These are phyloP conservation scores for Doris montereyensis DNA, from an alignment of 2,888 invertebrate species.

Conservation along the genomic window DNA sequence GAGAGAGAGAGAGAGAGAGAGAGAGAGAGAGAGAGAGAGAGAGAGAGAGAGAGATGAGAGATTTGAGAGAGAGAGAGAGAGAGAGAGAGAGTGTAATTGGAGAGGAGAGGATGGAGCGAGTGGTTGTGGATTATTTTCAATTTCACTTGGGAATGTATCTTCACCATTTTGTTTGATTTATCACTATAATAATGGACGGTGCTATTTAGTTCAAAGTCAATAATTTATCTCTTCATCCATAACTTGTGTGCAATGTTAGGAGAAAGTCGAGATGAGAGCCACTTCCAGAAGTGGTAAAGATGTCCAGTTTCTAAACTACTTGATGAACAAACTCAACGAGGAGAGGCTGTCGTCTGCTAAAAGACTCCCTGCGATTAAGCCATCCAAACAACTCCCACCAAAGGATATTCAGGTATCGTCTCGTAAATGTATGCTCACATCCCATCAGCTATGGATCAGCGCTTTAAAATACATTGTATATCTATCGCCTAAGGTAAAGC, in stretches of 20 bases:
- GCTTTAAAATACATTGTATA: no score
- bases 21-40: constrained; percentile 6
- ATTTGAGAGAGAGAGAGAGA: not conserved
- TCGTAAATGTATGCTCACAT: no score
- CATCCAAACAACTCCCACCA: constrained; percentile 58
- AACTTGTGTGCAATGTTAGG: no score
- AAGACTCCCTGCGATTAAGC: constrained; percentile 55
- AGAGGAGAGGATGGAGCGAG: not conserved
- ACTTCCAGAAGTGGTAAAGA: constrained; percentile 56
- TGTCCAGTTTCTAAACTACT: constrained; percentile 59
- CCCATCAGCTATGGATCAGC: no score
- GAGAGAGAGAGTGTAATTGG: constrained; percentile 17
- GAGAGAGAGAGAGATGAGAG: not conserved
- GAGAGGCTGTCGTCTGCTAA: constrained; percentile 51
- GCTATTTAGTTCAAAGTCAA: no score
- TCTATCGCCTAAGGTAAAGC: no score
- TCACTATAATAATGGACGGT: no score
- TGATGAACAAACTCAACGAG: constrained; percentile 61
- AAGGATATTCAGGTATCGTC: constrained; percentile 47
- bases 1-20: constrained; percentile 12
- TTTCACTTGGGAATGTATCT: no score
- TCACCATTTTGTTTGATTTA: no score
- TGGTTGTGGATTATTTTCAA: not conserved
- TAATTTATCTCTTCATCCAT: no score
- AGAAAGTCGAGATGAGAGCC: constrained; percentile 59